Percentiles rank a stretch among this genome's conserved stretches.
Evolutionary conservation across 92 coral and sea anemone species (phyloP).

Genomic region (Siderastrea radians): DNA sequence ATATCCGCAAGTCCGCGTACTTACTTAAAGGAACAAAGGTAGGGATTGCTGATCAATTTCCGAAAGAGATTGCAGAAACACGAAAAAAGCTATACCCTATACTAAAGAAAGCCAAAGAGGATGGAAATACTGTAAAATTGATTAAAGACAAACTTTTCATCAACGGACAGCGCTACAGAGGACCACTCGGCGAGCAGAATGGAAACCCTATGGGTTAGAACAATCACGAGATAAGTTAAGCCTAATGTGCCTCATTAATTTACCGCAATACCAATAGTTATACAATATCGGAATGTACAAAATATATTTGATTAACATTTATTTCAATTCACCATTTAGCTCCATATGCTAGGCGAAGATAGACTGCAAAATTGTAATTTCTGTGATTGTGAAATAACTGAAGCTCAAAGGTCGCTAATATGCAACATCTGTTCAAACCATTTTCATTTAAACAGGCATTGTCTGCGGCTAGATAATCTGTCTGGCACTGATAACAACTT

Average conservation of each 20-base stretch:
- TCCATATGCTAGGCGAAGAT: no score
- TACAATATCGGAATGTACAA: no score
- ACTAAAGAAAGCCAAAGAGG: constrained; percentile 51
- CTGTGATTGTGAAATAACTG: neutral
- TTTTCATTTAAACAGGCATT: neutral
- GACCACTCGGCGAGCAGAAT: neutral
- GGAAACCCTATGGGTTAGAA: no score
- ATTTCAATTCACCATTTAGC: no score
- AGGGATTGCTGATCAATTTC: constrained; percentile 67
- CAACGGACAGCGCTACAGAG: constrained; percentile 49
- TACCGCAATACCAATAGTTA: no score
- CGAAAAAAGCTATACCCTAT: constrained; percentile 47
- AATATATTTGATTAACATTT: no score
- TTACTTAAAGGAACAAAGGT: constrained; percentile 48
- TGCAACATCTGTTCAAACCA: neutral
- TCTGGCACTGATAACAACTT: neutral
- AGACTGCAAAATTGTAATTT: no score
- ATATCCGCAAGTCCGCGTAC: no score
- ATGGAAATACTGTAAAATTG: constrained; percentile 19
- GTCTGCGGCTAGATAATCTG: no score
- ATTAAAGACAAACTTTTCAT: constrained; percentile 45
- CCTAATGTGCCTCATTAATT: no score
- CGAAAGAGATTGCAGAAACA: constrained; percentile 46
- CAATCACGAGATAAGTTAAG: no score
- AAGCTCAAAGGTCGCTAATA: neutral